Evolutionary conservation across 2,888 invertebrate genomes (phyloP), one percentile per base, ranked within the genome.

Genomic region (Adineta ricciae): DNA sequence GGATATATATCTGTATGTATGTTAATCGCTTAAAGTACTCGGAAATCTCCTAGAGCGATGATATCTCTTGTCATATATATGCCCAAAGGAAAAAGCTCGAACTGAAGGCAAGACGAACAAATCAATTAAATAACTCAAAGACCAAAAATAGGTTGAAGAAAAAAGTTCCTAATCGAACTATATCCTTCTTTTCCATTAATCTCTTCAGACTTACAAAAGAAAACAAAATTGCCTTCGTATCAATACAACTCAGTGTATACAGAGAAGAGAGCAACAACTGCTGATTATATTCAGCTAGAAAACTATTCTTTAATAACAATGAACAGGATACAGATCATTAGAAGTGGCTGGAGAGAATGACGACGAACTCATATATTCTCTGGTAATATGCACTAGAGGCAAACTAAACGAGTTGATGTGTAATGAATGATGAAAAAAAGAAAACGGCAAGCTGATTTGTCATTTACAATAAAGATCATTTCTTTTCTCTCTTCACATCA

Each of bases 321-420:
- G 64, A 64, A 64, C 64, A 64, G 64, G 64, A 64, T 64, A 64
- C 64, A 64, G 64, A 64, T 64, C 64, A 64, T 64, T 64, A 64
- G 64, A 32, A 64, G 32, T 64, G 19, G 64, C 27, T 64, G 19
- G 32, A 64, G 64, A 27, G 14, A 64, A 64, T 64, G 64, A 64
- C 64, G 64, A 64, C 64, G 27, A 14, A 27, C 32, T 64, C 3
- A 64, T 64, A 64, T 64, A 32, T 64, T 16, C 16, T 64, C 11
- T 32, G 4, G 32, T 5, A 32, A 64, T 64, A 64, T 64, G 64
- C 64, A 64, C 32, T 19, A 32, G 64, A 32, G 64, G 32, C 64
- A 16, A 64, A 64, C 64, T 36, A 64, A 64, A 64, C 32, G 32
- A 64, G 64, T 32, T 64, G 64, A 64, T 64, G 64, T 27, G 64